Conservation (phyloP, 2,113 vertebrate species). For the Lates calcarifer region DNA sequence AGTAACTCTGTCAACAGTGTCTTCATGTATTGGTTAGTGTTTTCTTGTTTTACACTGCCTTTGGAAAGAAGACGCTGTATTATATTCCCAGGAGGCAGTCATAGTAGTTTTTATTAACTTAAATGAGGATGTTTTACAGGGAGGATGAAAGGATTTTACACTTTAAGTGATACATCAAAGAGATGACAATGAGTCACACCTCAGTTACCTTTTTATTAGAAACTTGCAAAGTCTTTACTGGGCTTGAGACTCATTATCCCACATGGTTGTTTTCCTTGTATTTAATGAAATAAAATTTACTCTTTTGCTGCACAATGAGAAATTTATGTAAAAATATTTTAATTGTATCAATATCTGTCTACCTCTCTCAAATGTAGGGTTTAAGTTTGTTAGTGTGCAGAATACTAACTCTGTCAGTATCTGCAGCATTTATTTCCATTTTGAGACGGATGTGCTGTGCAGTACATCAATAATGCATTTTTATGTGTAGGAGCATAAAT, state of each 20-base stretch:
- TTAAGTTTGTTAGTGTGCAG: background rate
- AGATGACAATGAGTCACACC: slow-evolving; percentile 12
- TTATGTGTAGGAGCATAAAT: background rate
- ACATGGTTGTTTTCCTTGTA: background rate
- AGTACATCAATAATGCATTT: background rate
- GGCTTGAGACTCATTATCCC: slow-evolving; percentile 4
- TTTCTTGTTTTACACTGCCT: background rate
- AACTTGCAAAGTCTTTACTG: background rate
- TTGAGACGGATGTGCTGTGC: background rate
- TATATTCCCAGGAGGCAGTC: background rate
- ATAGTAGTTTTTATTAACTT: background rate
- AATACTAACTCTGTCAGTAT: background rate
- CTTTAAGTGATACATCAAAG: background rate
- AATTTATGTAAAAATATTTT: slow-evolving; percentile 2
- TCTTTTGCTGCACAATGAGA: no score
- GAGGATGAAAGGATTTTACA: slow-evolving; percentile 25
- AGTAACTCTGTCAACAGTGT: background rate
- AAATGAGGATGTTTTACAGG: slow-evolving; percentile 13
- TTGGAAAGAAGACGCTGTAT: background rate
- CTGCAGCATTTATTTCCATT: background rate
- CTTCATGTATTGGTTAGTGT: background rate
- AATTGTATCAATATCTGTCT: background rate
- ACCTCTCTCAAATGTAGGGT: background rate
- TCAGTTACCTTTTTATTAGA: background rate
- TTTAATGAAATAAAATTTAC: slow-evolving; percentile 1